A percentile compares a stretch with the other conserved stretches of the same genome.
These are phyloP conservation scores for Centropyge bicolor DNA, from an alignment of 2,797 vertebrate genomes.

Conservation along the genomic window DNA sequence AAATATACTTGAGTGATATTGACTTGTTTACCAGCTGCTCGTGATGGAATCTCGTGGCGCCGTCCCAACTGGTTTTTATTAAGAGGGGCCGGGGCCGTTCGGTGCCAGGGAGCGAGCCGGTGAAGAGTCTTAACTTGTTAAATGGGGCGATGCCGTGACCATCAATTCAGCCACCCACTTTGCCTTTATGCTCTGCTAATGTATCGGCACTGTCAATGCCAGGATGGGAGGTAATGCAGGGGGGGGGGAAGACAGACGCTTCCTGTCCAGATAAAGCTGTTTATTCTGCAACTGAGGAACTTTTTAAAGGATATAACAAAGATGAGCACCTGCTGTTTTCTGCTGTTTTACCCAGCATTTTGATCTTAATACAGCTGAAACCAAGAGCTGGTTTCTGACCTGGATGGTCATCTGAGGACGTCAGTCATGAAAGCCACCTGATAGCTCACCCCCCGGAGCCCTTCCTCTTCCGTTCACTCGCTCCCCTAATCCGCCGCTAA, in stretches of 20 bases:
- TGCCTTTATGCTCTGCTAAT: conserved; percentile 58
- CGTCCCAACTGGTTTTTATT: conserved; percentile 29
- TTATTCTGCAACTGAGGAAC: conserved; percentile 7
- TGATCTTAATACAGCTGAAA: conserved; percentile 33
- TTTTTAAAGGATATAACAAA: conserved; percentile 4
- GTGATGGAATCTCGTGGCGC: conserved; percentile 42
- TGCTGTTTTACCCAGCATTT: neutral
- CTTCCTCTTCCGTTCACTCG: conserved; percentile 66
- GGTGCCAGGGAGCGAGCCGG: conserved; percentile 32
- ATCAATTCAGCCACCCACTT: conserved; percentile 51
- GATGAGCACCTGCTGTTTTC: conserved; percentile 6
- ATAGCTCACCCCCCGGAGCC: conserved; percentile 70
- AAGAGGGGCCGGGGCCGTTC: conserved; percentile 46
- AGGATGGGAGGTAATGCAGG: conserved; percentile 18
- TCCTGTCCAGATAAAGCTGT: conserved; percentile 7
- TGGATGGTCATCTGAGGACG: conserved; percentile 58
- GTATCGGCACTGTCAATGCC: conserved; percentile 45
- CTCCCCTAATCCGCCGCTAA: conserved; percentile 86
- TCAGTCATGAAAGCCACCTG: conserved; percentile 73
- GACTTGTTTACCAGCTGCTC: conserved; percentile 38
- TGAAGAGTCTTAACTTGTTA: conserved; percentile 55
- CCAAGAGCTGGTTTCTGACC: conserved; percentile 36
- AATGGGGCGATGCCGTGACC: conserved; percentile 43
- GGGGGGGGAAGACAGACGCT: conserved; percentile 8
- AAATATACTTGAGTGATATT: conserved; percentile 24